A percentile compares a stretch with the other conserved stretches of the same genome.
Evolutionary conservation across 92 coral and sea anemone genomes (phyloP).

Genomic region (Phenganax subtilis): DNA sequence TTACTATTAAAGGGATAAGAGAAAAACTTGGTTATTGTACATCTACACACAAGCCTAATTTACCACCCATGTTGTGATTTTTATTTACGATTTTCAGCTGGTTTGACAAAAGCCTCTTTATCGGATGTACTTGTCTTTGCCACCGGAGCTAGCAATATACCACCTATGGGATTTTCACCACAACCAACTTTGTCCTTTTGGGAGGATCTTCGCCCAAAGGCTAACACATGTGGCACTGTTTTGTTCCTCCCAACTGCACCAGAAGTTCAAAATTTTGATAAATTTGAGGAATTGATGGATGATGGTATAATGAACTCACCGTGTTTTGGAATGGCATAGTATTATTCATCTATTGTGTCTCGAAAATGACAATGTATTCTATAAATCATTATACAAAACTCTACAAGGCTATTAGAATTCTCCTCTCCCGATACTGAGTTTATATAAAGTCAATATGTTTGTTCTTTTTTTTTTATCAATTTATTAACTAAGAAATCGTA

Average conservation of each 20-base stretch:
- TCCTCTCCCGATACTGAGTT: too few relatives aligned
- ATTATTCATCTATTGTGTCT: too few relatives aligned
- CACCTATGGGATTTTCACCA: slow-evolving; percentile 28
- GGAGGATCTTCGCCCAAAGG: slow-evolving; percentile 9
- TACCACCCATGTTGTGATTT: too few relatives aligned
- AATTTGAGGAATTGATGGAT: slow-evolving; percentile 19
- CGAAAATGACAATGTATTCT: not conserved
- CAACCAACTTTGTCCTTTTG: slow-evolving; percentile 9
- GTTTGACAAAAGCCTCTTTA: not conserved
- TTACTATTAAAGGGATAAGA: too few relatives aligned
- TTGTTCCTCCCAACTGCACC: slow-evolving; percentile 17
- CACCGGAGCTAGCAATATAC: slow-evolving; percentile 17
- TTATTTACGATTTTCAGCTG: slow-evolving; percentile 4
- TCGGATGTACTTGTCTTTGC: slow-evolving; percentile 19
- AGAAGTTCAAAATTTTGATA: slow-evolving; percentile 6
- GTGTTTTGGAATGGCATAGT: not conserved
- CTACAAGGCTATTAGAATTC: too few relatives aligned
- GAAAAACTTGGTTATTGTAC: too few relatives aligned
- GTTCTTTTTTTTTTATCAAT: too few relatives aligned
- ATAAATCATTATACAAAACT: not conserved
- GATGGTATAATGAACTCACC: not conserved
- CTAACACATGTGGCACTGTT: slow-evolving; percentile 31
- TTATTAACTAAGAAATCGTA: too few relatives aligned
- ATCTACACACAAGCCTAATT: too few relatives aligned
- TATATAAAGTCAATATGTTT: too few relatives aligned